Conservation (phyloP, 2,888 invertebrate genomes). For the Iphiclides podalirius region DNA sequence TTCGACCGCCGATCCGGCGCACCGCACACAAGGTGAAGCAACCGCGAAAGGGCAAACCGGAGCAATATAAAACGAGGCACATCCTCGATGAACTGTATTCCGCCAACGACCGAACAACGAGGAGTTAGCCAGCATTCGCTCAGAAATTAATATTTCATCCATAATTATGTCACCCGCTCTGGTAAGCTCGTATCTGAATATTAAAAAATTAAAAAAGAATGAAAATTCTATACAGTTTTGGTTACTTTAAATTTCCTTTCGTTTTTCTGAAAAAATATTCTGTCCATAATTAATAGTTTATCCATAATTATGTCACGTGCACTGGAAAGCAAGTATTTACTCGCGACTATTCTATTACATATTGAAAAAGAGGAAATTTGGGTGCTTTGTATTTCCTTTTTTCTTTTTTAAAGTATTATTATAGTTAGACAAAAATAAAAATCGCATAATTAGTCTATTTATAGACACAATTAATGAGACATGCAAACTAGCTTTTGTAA, state of each 20-base stretch:
- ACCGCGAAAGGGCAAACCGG: slow-evolving; percentile 76
- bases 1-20: slow-evolving; percentile 49
- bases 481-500: too few species aligned
- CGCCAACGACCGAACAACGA: slow-evolving; percentile 57
- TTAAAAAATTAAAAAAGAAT: too few species aligned
- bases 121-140: slow-evolving; percentile 44
- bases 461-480: too few species aligned
- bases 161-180: slow-evolving; percentile 47
- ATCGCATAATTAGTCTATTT: too few species aligned
- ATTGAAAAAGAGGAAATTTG: too few species aligned
- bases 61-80: slow-evolving; percentile 75
- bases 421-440: too few species aligned
- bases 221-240: too few species aligned
- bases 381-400: slow-evolving; percentile 18
- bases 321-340: slow-evolving; percentile 67
- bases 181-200: slow-evolving; percentile 68
- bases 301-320: slow-evolving; percentile 45
- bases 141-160: slow-evolving; percentile 36
- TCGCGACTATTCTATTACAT: too few species aligned
- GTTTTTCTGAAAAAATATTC: slow-evolving; percentile 20
- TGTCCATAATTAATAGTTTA: slow-evolving; percentile 38
- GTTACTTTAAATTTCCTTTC: slow-evolving; percentile 19
- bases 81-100: slow-evolving; percentile 69
- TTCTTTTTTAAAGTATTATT: neutral
- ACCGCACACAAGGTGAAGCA: slow-evolving; percentile 75